These are phyloP conservation scores for Archegozetes longisetosus DNA, from an alignment of 1,140 invertebrate genomes.

Conservation along the genomic window DNA sequence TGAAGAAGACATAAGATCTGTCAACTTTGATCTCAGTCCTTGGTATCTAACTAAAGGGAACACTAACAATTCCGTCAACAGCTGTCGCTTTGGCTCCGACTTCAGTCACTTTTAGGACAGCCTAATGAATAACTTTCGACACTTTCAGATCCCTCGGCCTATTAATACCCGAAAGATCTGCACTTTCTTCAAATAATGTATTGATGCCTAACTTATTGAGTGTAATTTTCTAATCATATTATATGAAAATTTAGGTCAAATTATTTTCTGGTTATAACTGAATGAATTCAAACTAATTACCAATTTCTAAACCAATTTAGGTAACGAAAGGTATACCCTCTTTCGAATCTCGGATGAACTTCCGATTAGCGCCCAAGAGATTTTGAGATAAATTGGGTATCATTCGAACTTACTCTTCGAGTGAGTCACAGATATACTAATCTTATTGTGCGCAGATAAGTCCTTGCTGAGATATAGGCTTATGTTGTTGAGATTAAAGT, in stretches of 20 bases:
- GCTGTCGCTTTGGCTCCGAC: conserved; percentile 55
- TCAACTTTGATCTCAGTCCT: background rate
- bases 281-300: background rate
- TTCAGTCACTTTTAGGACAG: conserved; percentile 63
- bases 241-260: background rate
- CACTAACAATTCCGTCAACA: conserved; percentile 34
- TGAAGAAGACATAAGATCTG: background rate
- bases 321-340: background rate
- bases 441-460: no score
- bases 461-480: no score
- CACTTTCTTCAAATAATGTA: background rate
- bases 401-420: no score
- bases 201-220: background rate
- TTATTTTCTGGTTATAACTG: background rate
- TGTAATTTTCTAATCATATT: background rate
- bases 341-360: no score
- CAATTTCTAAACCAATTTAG: background rate
- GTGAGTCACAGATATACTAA: no score
- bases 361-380: no score
- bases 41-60: background rate
- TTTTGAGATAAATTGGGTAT: no score
- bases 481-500: no score
- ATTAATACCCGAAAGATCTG: background rate
- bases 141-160: conserved; percentile 32
- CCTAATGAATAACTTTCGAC: conserved; percentile 39